A percentile compares a stretch with the other conserved stretches of the same genome.
phyloP scores from a whole-genome alignment of 2,797 vertebrate species.

The Mus caroli region DNA sequence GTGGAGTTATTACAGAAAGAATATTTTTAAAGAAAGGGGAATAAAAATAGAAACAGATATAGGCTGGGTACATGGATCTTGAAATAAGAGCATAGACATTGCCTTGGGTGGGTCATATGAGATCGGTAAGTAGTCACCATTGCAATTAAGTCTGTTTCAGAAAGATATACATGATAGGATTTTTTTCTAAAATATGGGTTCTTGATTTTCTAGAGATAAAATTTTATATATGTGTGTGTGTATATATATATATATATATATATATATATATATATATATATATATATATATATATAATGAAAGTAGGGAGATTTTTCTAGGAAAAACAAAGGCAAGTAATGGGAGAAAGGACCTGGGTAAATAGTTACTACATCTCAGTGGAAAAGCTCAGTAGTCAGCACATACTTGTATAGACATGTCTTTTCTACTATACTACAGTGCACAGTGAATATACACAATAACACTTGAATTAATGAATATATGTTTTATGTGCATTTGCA shows the following conservation, averaged over 20 bases:
- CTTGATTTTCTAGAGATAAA: background rate
- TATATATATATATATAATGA: background rate
- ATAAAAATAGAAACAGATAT: slow-evolving; percentile 58
- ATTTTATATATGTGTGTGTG: background rate
- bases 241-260: background rate
- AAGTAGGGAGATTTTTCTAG: background rate
- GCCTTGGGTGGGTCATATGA: background rate
- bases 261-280: background rate
- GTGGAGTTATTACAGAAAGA: slow-evolving; percentile 80
- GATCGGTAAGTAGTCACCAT: background rate
- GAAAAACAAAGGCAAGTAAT: background rate
- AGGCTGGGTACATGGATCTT: background rate
- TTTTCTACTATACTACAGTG: background rate
- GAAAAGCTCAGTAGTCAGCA: background rate
- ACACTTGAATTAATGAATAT: background rate
- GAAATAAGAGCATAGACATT: background rate
- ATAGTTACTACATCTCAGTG: background rate
- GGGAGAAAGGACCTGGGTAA: background rate
- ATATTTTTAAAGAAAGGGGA: slow-evolving; percentile 75
- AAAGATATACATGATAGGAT: background rate
- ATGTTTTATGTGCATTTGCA: background rate
- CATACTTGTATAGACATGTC: background rate
- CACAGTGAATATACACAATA: background rate
- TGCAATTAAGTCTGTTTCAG: background rate
- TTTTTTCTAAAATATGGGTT: background rate